Percentiles rank a stretch among this genome's conserved stretches.
phyloP scores from a whole-genome alignment of 2,113 vertebrate species.

The Eulemur macaco region DNA sequence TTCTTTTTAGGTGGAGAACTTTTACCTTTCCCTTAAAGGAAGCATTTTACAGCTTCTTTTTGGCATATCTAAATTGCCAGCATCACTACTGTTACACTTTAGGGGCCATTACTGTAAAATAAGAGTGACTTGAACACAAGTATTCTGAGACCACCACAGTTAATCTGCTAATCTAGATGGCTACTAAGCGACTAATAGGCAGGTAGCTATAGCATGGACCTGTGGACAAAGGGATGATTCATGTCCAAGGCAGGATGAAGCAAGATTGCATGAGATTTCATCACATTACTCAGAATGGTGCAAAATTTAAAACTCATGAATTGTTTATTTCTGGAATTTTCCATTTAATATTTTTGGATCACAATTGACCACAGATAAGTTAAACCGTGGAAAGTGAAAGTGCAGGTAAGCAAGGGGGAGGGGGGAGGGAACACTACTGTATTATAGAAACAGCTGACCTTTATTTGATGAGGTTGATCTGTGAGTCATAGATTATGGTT shows the following conservation, averaged over 20 bases:
- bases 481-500: neutral
- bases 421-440: too few species aligned
- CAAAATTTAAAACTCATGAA: neutral
- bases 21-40: neutral
- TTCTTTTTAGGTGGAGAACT: neutral
- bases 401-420: neutral
- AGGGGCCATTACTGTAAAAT: too few species aligned
- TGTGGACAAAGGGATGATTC: neutral
- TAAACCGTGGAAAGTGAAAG: neutral
- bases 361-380: neutral
- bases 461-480: neutral
- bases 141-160: neutral
- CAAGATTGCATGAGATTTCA: neutral
- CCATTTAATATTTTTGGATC: neutral
- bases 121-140: neutral
- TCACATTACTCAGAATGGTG: neutral
- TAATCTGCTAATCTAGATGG: neutral
- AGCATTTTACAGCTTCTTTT: neutral
- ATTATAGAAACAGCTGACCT: neutral
- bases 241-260: neutral
- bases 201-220: neutral
- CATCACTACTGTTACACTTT: neutral
- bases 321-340: neutral
- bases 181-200: neutral
- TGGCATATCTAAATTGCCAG: neutral